Evolutionary conservation across 2,888 invertebrate species (phyloP).

Genomic region (Notodonta dromedarius): DNA sequence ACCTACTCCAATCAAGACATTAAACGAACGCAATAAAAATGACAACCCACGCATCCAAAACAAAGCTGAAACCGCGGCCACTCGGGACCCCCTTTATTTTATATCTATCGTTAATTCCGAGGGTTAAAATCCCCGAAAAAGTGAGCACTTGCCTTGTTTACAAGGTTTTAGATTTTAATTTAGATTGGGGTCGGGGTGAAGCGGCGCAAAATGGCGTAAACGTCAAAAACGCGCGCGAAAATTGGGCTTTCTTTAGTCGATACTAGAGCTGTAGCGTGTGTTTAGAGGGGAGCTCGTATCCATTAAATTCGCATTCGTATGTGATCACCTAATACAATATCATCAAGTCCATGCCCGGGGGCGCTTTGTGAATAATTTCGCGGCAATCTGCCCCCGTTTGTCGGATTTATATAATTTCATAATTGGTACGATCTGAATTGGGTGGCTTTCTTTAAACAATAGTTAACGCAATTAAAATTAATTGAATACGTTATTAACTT

Average conservation of each 20-base stretch:
- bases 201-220: slow-evolving; percentile 61
- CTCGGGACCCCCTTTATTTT: slow-evolving; percentile 62
- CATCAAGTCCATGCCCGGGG: slow-evolving; percentile 77
- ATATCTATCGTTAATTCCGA: slow-evolving; percentile 81
- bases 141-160: slow-evolving; percentile 86
- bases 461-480: not conserved
- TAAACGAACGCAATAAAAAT: slow-evolving; percentile 28
- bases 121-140: slow-evolving; percentile 85
- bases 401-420: slow-evolving; percentile 73
- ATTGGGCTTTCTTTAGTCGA: slow-evolving; percentile 49
- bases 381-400: slow-evolving; percentile 81
- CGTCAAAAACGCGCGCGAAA: slow-evolving; percentile 50
- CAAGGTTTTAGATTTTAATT: slow-evolving; percentile 86
- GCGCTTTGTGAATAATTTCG: slow-evolving; percentile 83
- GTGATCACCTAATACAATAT: slow-evolving; percentile 85
- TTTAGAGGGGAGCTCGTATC: slow-evolving; percentile 62
- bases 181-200: slow-evolving; percentile 78
- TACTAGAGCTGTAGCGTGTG: slow-evolving; percentile 45
- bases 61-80: slow-evolving; percentile 62
- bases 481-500: not conserved
- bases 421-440: slow-evolving; percentile 49
- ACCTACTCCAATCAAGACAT: slow-evolving; percentile 4
- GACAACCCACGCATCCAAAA: slow-evolving; percentile 36
- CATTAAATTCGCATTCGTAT: slow-evolving; percentile 84
- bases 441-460: slow-evolving; percentile 24